Percentiles rank a stretch among this genome's conserved stretches.
These are phyloP conservation scores for Gulo gulo DNA, from an alignment of 2,113 vertebrate species.

Conservation along the genomic window DNA sequence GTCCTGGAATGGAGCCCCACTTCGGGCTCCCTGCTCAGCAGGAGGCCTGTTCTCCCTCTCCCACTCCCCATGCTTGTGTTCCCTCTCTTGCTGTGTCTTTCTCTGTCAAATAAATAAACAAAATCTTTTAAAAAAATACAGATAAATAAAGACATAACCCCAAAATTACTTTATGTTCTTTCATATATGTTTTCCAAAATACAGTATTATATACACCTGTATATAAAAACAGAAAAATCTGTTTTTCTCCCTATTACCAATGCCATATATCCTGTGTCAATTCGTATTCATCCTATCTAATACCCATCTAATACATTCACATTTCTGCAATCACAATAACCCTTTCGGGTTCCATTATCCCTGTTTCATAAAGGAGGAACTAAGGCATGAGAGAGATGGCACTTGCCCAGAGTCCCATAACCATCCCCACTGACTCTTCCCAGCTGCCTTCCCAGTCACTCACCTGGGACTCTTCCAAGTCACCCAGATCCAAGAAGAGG, in stretches of 20 bases:
- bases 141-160: not conserved
- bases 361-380: not conserved
- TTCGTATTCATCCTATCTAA: not conserved
- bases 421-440: not conserved
- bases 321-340: not conserved
- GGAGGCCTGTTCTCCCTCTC: too few species aligned
- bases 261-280: not conserved
- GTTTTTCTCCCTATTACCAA: not conserved
- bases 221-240: not conserved
- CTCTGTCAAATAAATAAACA: too few species aligned
- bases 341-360: not conserved
- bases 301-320: not conserved
- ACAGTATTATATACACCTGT: not conserved
- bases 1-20: too few species aligned
- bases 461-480: constrained; percentile 88
- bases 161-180: not conserved
- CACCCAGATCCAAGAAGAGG: constrained; percentile 91
- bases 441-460: constrained; percentile 54
- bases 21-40: too few species aligned
- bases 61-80: too few species aligned
- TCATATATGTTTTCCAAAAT: not conserved
- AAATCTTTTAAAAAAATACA: not conserved
- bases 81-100: too few species aligned
- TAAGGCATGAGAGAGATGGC: not conserved
- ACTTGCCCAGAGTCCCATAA: not conserved